Evolutionary conservation across 2,888 invertebrate genomes (phyloP).

Genomic region (Callosobruchus maculatus): DNA sequence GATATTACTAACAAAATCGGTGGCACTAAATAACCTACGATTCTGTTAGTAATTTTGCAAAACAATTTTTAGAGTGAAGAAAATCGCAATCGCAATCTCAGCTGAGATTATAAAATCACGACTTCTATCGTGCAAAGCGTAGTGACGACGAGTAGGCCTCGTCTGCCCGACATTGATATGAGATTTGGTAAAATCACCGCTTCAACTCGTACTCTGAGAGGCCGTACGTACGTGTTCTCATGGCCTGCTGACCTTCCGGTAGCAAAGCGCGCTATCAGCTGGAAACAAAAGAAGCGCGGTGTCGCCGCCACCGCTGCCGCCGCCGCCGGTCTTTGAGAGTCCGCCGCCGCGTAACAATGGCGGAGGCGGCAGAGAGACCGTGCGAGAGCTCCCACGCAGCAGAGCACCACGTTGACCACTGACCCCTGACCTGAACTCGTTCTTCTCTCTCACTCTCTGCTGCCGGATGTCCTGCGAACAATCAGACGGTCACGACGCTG

Average conservation of each 20-base stretch:
- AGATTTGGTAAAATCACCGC: too few species aligned
- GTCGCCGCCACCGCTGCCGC: not conserved
- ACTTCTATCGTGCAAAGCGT: too few species aligned
- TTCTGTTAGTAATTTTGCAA: too few species aligned
- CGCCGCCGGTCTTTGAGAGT: constrained; percentile 15
- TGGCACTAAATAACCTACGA: too few species aligned
- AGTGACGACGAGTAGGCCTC: too few species aligned
- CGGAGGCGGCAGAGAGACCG: constrained; percentile 4
- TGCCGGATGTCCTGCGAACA: not conserved
- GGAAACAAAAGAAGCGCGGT: constrained; percentile 28
- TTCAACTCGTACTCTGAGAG: too few species aligned
- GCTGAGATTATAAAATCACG: too few species aligned
- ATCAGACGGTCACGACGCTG: not conserved
- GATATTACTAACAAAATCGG: too few species aligned
- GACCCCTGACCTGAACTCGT: constrained; percentile 22
- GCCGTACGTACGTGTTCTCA: not conserved
- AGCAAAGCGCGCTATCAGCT: not conserved
- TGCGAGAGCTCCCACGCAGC: constrained; percentile 46
- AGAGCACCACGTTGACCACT: constrained; percentile 41
- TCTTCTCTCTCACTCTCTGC: not conserved
- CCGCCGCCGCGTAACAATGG: constrained; percentile 13
- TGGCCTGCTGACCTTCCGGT: not conserved
- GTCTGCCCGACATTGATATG: too few species aligned
- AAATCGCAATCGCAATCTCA: too few species aligned
- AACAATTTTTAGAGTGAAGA: too few species aligned